phyloP scores from a whole-genome alignment of 2,113 vertebrate species.

The Petromus typicus region DNA sequence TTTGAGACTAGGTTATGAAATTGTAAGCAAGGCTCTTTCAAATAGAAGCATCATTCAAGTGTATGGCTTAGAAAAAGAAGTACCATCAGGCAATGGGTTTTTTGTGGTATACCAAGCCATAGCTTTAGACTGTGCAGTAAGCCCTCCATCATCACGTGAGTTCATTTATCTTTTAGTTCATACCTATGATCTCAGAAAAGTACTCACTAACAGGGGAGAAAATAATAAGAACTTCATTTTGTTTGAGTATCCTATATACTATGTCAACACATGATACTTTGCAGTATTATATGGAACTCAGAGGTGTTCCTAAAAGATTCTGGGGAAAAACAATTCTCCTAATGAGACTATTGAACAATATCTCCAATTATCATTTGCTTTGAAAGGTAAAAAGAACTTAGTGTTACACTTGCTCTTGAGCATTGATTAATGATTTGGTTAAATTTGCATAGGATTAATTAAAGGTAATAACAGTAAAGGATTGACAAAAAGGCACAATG shows the following conservation, averaged over 20 bases:
- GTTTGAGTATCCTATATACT: background rate
- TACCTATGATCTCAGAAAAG: background rate
- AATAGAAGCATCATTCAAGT: too few species aligned
- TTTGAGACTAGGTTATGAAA: background rate
- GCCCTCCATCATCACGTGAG: background rate
- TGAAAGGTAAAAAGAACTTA: background rate
- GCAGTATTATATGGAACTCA: background rate
- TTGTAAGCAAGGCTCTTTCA: too few species aligned
- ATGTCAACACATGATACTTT: background rate
- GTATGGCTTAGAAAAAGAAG: too few species aligned
- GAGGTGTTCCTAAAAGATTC: background rate
- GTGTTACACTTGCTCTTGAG: background rate
- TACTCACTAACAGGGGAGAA: background rate
- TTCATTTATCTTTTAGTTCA: slow-evolving; percentile 31
- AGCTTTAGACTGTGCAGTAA: background rate
- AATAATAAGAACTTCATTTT: background rate
- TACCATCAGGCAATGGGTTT: background rate
- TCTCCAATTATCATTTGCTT: background rate
- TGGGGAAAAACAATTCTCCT: background rate
- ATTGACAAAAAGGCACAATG: background rate
- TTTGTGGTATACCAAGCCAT: background rate
- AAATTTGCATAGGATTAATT: background rate
- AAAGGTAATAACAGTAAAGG: background rate
- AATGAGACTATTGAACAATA: background rate
- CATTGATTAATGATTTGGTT: background rate